Evolutionary conservation across 2,797 vertebrate genomes (phyloP).

Genomic region (Hoplostethus mediterraneus): DNA sequence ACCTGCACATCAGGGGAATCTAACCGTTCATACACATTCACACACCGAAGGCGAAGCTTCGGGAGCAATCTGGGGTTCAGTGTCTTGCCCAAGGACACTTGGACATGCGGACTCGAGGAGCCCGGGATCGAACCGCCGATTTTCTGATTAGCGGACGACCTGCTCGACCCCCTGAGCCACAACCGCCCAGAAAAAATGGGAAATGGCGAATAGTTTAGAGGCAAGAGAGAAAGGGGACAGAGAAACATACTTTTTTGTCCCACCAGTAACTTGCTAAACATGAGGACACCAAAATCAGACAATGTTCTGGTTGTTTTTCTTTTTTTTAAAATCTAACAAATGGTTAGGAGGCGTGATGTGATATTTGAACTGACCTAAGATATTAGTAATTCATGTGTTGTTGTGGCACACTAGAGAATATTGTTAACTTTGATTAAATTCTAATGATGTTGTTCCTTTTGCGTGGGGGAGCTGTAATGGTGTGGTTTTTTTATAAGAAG

Average conservation of each 20-base stretch:
- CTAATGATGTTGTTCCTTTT: constrained; percentile 60
- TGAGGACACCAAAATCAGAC: not conserved
- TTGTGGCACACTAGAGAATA: constrained; percentile 38
- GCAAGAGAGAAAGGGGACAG: constrained; percentile 11
- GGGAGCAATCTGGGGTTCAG: too few relatives aligned
- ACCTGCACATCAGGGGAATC: too few relatives aligned
- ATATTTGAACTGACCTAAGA: constrained; percentile 40
- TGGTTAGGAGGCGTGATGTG: constrained; percentile 23
- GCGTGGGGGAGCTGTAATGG: constrained; percentile 15
- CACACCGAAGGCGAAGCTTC: too few relatives aligned
- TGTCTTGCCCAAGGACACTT: too few relatives aligned
- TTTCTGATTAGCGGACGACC: too few relatives aligned
- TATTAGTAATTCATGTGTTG: constrained; percentile 60
- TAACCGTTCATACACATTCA: too few relatives aligned
- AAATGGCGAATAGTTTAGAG: constrained; percentile 34
- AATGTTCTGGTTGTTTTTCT: constrained; percentile 37
- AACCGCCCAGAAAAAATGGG: too few relatives aligned
- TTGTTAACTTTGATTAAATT: constrained; percentile 63
- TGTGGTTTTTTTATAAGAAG: constrained; percentile 20
- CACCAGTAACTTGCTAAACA: constrained; percentile 10
- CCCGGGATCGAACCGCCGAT: too few relatives aligned
- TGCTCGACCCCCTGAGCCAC: too few relatives aligned
- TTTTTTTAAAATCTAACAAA: constrained; percentile 39
- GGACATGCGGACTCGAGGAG: too few relatives aligned
- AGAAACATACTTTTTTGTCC: constrained; percentile 13